Evolutionary conservation across 2,113 vertebrate genomes (phyloP).

Genomic region (Oncorhynchus keta): DNA sequence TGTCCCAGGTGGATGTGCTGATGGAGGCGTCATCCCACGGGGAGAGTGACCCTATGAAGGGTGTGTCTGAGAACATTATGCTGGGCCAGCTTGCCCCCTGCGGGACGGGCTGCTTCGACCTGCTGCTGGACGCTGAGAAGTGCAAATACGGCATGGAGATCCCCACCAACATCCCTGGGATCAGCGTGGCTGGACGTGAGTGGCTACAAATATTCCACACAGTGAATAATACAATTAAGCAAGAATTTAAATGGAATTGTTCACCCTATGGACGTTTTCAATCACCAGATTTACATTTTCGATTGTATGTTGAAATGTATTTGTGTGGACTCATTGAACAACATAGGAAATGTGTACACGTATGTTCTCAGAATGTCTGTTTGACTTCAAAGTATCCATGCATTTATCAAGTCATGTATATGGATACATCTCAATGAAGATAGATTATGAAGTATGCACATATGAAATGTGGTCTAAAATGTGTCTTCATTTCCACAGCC

Average conservation of each 20-base stretch:
- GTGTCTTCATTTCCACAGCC: slow-evolving; percentile 62
- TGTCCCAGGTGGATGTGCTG: slow-evolving; percentile 86
- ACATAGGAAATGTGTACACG: neutral
- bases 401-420: too few relatives aligned
- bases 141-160: slow-evolving; percentile 98
- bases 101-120: slow-evolving; percentile 92
- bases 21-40: slow-evolving; percentile 93
- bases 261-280: too few relatives aligned
- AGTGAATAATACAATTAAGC: too few relatives aligned
- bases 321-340: too few relatives aligned
- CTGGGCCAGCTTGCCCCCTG: slow-evolving; percentile 90
- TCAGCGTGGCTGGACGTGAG: slow-evolving; percentile 91
- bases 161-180: slow-evolving; percentile 89
- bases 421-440: too few relatives aligned
- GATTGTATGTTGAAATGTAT: too few relatives aligned
- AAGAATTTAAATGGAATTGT: too few relatives aligned
- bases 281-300: too few relatives aligned
- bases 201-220: slow-evolving; percentile 17
- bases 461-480: neutral
- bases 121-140: slow-evolving; percentile 91
- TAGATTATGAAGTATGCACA: too few relatives aligned
- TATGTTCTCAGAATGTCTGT: too few relatives aligned
- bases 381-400: too few relatives aligned
- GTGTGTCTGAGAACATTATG: slow-evolving; percentile 97
- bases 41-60: slow-evolving; percentile 94